Evolutionary conservation across 2,113 vertebrate species (phyloP), one percentile per base, ranked within the genome.

Genomic region (Choloepus hoffmanni): DNA sequence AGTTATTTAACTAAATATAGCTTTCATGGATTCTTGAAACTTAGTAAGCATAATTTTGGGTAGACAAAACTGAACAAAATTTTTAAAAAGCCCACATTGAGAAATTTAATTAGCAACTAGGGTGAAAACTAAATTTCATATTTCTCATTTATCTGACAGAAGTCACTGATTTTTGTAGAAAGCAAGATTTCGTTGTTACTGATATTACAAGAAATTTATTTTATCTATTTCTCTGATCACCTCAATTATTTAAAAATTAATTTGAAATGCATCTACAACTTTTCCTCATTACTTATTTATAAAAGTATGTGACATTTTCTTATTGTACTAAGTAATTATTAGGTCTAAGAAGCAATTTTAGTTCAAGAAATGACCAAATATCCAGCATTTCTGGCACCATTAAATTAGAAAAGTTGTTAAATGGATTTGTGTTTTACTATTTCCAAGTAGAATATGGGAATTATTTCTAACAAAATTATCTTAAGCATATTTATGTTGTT

Each of bases 331-430:
- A 98, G 81, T 98, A 98, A 98, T 96, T 85, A 96, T 95, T 85
- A 96, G 86, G 92, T 90, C 85, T 97, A 95, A 92, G 85, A 97
- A 96, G 84, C 63, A 97, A 97, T 98, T 96, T 98, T 98, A 81
- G 53, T 97, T 92, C 63, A 90, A 96, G 45, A 95, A 96, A 96
- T 89, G 77, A 82, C 84, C 95, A 62, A 94, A 89, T 90, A 96
- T 28, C 48, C 62, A 85, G 68, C 7, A 88, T 23, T 55, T 95
- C 6, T 53, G 58, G 11, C 2, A 84, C 15, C 5, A 86, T 89
- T 83, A 96, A 95, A 90, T 97, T 23, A 97, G 81, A 73, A 92
- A 97, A 97, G 96, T 88, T 96, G 83, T 40, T 85, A 96, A 97
- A 92, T 97, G 62, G 48, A 92, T 96, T 97, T 98, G 50, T 95